These are phyloP conservation scores for Limenitis camilla DNA, from an alignment of 2,888 invertebrate genomes.

Conservation along the genomic window DNA sequence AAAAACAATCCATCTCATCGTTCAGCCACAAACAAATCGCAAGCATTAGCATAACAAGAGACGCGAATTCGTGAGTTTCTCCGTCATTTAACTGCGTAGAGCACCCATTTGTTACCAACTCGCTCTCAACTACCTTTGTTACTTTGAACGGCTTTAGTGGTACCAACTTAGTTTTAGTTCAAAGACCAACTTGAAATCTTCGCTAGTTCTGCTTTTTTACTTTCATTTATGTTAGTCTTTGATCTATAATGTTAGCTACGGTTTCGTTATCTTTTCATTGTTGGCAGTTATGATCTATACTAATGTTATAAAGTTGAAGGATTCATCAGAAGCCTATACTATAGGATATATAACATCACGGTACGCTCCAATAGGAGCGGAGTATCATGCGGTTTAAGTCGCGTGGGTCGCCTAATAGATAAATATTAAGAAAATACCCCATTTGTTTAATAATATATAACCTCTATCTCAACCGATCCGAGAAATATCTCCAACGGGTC, in stretches of 20 bases:
- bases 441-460: background rate
- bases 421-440: background rate
- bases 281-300: too few relatives aligned
- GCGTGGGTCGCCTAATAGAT: background rate
- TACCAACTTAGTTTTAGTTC: constrained; percentile 20
- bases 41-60: constrained; percentile 21
- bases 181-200: constrained; percentile 16
- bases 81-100: constrained; percentile 23
- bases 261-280: too few relatives aligned
- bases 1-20: constrained; percentile 4
- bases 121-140: constrained; percentile 22
- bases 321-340: too few relatives aligned
- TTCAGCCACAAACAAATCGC: constrained; percentile 2
- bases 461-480: too few relatives aligned
- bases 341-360: too few relatives aligned
- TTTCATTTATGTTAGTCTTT: constrained; percentile 9
- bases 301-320: too few relatives aligned
- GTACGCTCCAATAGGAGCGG: too few relatives aligned
- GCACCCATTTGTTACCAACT: constrained; percentile 24
- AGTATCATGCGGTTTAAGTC: too few relatives aligned
- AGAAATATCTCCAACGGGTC: too few relatives aligned
- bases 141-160: constrained; percentile 22
- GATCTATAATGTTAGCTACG: constrained; percentile 1
- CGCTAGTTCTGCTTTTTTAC: constrained; percentile 11
- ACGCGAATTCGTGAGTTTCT: constrained; percentile 19